Evolutionary conservation across 2,113 vertebrate species (phyloP).

Genomic region (Daubentonia madagascariensis): DNA sequence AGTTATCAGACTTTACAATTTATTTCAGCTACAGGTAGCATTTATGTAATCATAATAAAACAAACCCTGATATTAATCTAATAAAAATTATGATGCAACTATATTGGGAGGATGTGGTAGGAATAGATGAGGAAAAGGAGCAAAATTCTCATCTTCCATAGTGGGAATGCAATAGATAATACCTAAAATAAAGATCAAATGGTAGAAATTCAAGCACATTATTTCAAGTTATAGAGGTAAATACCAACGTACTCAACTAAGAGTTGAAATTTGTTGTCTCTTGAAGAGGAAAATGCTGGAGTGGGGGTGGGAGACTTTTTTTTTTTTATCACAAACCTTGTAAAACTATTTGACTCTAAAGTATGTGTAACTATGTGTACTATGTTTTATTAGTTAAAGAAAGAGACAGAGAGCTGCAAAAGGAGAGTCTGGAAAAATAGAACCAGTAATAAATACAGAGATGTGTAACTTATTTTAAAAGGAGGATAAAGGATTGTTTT

Average conservation of each 20-base stretch:
- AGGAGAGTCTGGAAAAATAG: not conserved
- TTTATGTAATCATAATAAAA: not conserved
- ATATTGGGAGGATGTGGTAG: not conserved
- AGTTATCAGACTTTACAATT: not conserved
- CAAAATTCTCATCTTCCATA: not conserved
- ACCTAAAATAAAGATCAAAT: not conserved
- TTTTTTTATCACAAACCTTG: not conserved
- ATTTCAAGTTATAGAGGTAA: not conserved
- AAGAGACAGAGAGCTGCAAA: not conserved
- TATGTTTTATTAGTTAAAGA: not conserved
- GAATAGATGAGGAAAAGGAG: not conserved
- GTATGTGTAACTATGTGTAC: not conserved
- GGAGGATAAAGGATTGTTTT: not conserved
- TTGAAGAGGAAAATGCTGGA: not conserved
- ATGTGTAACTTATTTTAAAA: not conserved
- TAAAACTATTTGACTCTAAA: constrained; percentile 11
- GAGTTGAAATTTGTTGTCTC: not conserved
- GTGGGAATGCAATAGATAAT: not conserved
- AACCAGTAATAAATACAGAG: not conserved
- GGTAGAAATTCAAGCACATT: not conserved
- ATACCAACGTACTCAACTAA: not conserved
- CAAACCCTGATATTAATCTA: not conserved
- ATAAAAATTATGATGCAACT: not conserved
- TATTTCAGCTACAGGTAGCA: not conserved
- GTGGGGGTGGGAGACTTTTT: not conserved